phyloP scores from a whole-genome alignment of 2,888 invertebrate genomes.

The Hyppa rectilinea region DNA sequence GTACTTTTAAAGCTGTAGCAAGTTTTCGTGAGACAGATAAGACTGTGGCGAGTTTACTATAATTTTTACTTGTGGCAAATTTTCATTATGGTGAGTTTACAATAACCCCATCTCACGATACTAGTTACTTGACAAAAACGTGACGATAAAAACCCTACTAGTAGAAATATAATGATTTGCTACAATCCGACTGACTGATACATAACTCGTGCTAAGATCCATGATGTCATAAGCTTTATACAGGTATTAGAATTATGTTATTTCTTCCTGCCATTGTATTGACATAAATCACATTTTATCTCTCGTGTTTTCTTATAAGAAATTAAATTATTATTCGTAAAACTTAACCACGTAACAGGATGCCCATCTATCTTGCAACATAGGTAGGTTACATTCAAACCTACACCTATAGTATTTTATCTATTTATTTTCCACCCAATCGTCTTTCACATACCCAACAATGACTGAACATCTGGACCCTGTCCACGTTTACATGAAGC shows the following conservation, averaged over 20 bases:
- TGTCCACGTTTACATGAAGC: conserved; percentile 11
- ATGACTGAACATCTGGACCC: conserved; percentile 1
- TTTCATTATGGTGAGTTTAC: too few relatives aligned
- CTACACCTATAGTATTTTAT: neutral
- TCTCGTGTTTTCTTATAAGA: conserved; percentile 24
- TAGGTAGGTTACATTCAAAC: neutral
- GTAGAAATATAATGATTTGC: conserved; percentile 6
- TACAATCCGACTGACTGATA: neutral
- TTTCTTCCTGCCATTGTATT: conserved; percentile 48
- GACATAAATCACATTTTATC: conserved; percentile 38
- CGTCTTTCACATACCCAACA: neutral
- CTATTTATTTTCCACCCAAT: neutral
- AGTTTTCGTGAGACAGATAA: too few relatives aligned
- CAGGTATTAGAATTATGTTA: conserved; percentile 43
- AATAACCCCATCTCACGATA: too few relatives aligned
- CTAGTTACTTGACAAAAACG: neutral
- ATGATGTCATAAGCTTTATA: conserved; percentile 38
- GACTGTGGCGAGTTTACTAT: too few relatives aligned
- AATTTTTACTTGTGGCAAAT: too few relatives aligned
- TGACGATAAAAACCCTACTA: neutral
- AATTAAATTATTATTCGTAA: conserved; percentile 10
- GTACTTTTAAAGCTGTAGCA: too few relatives aligned
- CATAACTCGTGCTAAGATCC: neutral
- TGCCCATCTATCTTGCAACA: neutral
- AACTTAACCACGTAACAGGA: neutral